Evolutionary conservation across 2,797 vertebrate species (phyloP), one percentile per base, ranked within the genome.

Genomic region (Alexandromys oeconomus): DNA sequence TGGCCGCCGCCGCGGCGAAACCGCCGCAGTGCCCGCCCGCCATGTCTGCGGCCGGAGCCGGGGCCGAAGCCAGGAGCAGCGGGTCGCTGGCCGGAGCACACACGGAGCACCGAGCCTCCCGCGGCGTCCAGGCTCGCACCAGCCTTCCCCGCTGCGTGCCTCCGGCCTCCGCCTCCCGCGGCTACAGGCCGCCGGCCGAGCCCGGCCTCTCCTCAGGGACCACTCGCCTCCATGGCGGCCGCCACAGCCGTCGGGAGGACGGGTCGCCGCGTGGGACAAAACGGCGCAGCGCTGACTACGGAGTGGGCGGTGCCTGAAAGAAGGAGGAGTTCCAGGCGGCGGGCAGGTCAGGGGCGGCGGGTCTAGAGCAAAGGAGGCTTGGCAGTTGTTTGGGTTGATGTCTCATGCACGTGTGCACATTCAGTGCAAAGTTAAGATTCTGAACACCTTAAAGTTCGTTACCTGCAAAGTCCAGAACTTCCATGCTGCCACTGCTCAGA

Each of bases 11-110:
- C 61, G 96, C 95, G 31, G 94, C 98, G 40, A 98, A 97, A 57
- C 98, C 71, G 96, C 97, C 98, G 97, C 98, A 99, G 91, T 99
- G 99, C 94, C 99, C 99, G 94, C 99, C 98, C 87, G 99, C 99
- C 99, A 99, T 99, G 97, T 73, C 95, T 96, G 51, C 69, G 76
- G 77, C 78, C 88, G 82, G 79, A 25, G 71, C 89, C 46, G 77
- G 51, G 8, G 69, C 88, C 0, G 74, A 57, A 71, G 71, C 91
- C 77, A 92, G 51, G 67, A 93, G 5, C 3, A 29, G 51, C 51
- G 82, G 94, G 37, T 92, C 85, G 80, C 91, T 37, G 61, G 94
- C 4, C 3, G 54, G 46, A 91, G 92, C 78, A 71, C 94, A 19
- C 63, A 77, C 40, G 48, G 51, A 23, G 46, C 73, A 82, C 94